phyloP scores from a whole-genome alignment of 2,888 invertebrate genomes.

The Camptogramma bilineatum region DNA sequence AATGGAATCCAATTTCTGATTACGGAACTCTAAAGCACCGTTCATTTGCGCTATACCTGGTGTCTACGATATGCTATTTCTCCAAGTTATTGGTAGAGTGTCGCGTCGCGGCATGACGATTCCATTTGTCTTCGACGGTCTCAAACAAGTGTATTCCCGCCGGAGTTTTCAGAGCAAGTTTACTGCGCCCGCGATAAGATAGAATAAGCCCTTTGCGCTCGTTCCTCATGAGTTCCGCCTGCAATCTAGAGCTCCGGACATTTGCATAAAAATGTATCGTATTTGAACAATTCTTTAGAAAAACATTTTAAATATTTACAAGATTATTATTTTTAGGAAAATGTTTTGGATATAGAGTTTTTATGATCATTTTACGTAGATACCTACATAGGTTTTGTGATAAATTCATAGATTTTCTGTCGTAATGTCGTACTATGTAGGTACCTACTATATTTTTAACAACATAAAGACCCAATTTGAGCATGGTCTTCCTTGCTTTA shows the following conservation, averaged over 20 bases:
- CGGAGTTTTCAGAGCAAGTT: slow-evolving; percentile 73
- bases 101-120: slow-evolving; percentile 54
- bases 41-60: neutral
- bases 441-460: too few relatives aligned
- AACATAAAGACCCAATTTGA: too few relatives aligned
- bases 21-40: too few relatives aligned
- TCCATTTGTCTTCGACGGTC: slow-evolving; percentile 71
- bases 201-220: slow-evolving; percentile 73
- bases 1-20: too few relatives aligned
- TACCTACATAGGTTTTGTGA: too few relatives aligned
- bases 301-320: neutral
- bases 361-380: too few relatives aligned
- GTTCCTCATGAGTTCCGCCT: slow-evolving; percentile 68
- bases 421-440: too few relatives aligned
- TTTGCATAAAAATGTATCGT: slow-evolving; percentile 48
- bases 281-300: slow-evolving; percentile 32
- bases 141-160: slow-evolving; percentile 69
- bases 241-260: slow-evolving; percentile 53
- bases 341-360: neutral
- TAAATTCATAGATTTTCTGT: too few relatives aligned
- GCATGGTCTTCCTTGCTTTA: too few relatives aligned
- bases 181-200: slow-evolving; percentile 74
- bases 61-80: slow-evolving; percentile 47
- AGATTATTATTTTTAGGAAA: neutral
- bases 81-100: slow-evolving; percentile 58